Evolutionary conservation across 2,888 invertebrate genomes (phyloP), one percentile per base, ranked within the genome.

Genomic region (Meliscaeva auricollis): DNA sequence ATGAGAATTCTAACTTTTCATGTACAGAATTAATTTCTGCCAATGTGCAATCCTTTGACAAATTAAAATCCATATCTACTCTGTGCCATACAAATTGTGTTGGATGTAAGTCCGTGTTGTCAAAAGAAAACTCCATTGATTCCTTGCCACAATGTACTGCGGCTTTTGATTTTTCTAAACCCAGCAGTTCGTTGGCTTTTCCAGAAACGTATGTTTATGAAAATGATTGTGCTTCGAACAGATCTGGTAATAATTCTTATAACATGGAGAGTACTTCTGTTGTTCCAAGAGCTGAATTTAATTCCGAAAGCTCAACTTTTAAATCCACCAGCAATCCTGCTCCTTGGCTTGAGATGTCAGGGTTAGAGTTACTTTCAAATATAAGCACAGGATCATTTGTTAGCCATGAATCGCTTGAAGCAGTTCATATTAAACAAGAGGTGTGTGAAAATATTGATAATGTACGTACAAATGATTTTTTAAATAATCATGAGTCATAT

Each of bases 321-420:
- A 83, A 64, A 44, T 1, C 11, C 9, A 38, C 62, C 83, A 32
- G 52, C 81, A 89, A 58, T 64, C 58, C 88, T 58, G 46, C 88
- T 7, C 41, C 85, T 7, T 91, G 92, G 15, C 95, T 96, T 0
- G 97, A 97, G 90, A 92, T 97, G 7, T 96, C 96, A 88, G 97
- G 97, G 0, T 92, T 97, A 38, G 96, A 97, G 90, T 91, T 97
- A 48, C 91, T 97, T 26, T 97, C 97, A 0, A 97, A 97, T 89
- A 92, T 92, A n/a, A 97, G 97, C 90, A 97, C 97, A 17, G 80
- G 70, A 6, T 50, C 80, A 15, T 80, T 80, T 48, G 38, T 52
- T 11, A 75, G 66, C n/a, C 56, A 58, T 13, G 52, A 70, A 41
- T 64, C 78, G 0, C 7, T 69, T 9, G 69, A 69, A 70, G 11